Evolutionary conservation across 2,113 vertebrate genomes (phyloP), one percentile per base, ranked within the genome.

Genomic region (Saguinus midas): DNA sequence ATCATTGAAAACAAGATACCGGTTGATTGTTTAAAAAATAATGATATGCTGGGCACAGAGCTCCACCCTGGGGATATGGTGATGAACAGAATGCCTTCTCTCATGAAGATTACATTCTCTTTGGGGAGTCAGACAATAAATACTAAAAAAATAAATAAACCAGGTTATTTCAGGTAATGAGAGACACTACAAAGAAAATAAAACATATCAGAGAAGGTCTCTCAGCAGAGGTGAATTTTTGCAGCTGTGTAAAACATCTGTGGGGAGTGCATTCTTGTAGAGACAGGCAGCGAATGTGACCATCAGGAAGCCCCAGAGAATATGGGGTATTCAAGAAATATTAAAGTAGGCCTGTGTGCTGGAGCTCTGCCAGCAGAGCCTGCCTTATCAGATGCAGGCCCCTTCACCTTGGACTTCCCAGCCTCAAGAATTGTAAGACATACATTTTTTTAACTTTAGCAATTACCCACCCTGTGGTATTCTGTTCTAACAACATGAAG

Each of bases 11-110:
- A 25, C n/a, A 80, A 88, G 29, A 75, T 58, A 43, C 0, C 76
- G 17, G 16, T 55, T 89, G n/a, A 66, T 87, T 95, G 29, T 84
- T 97, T 76, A 68, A 86, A 86, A 73, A 73, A 45, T 86, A 61
- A 80, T 16, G 48, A 27, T 52, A 17, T 79, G 5, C 17, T 91
- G 23, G 7, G 14, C 12, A 45, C 4, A 72, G 35, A 14, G 4
- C 25, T 43, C 57, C 50, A 27, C 29, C 8, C 37, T 72, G 25
- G 45, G 3, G 2, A 82, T 57, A 45, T 2, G 72, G 4, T 83
- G 48, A 45, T 32, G 14, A 18, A 84, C 1, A 83, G 52, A 86
- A 87, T 79, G 18, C 20, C 32, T 87, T n/a, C 20, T 90, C 0
- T 37, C 35, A 61, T 40, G 43, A 27, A 48, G 68, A 61, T 6